A percentile compares a stretch with the other conserved stretches of the same genome.
These are phyloP conservation scores for Microctonus brassicae DNA, from an alignment of 2,888 invertebrate genomes.

Conservation along the genomic window DNA sequence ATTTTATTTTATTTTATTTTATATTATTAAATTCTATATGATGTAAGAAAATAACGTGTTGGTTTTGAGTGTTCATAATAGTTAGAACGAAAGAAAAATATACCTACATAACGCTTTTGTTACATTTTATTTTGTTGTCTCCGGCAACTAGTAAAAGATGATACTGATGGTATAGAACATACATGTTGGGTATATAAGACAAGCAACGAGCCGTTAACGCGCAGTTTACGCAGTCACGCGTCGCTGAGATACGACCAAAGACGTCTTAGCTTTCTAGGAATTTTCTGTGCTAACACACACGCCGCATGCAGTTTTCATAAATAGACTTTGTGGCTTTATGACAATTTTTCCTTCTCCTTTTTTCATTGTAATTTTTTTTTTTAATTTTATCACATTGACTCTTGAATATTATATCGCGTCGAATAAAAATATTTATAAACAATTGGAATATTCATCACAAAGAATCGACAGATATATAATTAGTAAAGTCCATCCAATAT, in stretches of 20 bases:
- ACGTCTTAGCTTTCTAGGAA: constrained; percentile 37
- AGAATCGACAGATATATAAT: background rate
- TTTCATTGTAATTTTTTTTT: background rate
- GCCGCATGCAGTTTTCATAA: constrained; percentile 3
- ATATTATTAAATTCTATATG: too few relatives aligned
- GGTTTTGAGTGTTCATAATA: too few relatives aligned
- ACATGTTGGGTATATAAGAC: constrained; percentile 40
- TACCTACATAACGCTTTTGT: background rate
- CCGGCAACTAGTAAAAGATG: background rate
- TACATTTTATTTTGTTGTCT: background rate
- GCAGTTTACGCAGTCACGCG: constrained; percentile 62
- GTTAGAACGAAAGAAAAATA: too few relatives aligned
- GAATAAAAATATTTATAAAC: background rate
- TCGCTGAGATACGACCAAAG: constrained; percentile 48
- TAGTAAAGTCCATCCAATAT: background rate
- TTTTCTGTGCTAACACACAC: constrained; percentile 5
- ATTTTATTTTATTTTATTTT: too few relatives aligned
- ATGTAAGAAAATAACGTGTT: too few relatives aligned
- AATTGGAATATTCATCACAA: background rate
- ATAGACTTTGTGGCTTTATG: constrained; percentile 12
- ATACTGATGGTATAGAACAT: constrained; percentile 8
- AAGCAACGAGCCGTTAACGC: constrained; percentile 56
- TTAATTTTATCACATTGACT: constrained; percentile 28
- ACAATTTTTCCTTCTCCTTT: constrained; percentile 1
- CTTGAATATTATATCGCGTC: background rate